Percentiles rank a stretch among this genome's conserved stretches.
These are phyloP conservation scores for Dendrolimus houi DNA, from an alignment of 2,888 invertebrate species.

Conservation along the genomic window DNA sequence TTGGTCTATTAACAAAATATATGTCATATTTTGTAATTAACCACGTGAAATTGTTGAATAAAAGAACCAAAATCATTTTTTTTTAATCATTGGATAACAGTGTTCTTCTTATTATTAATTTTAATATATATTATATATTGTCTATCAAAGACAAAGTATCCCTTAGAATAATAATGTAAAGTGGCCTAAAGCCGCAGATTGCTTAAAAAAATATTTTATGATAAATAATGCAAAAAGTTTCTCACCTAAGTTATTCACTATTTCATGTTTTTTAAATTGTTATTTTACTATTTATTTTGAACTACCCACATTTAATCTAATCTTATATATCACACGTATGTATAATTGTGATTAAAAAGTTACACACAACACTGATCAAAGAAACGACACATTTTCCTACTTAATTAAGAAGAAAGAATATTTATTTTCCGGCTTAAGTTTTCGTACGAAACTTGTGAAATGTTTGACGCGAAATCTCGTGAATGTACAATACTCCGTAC, in stretches of 20 bases:
- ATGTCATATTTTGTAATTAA: too few relatives aligned
- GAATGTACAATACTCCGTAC: constrained; percentile 24
- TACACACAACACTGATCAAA: not conserved
- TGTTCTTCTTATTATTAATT: too few relatives aligned
- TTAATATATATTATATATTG: too few relatives aligned
- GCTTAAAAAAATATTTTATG: too few relatives aligned
- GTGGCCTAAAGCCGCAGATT: too few relatives aligned
- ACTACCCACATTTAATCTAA: not conserved
- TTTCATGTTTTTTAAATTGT: too few relatives aligned
- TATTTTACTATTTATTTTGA: not conserved
- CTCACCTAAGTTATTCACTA: not conserved
- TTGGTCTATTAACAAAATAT: not conserved
- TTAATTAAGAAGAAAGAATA: constrained; percentile 8
- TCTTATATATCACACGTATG: not conserved
- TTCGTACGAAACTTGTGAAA: constrained; percentile 49
- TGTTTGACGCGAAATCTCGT: constrained; percentile 11
- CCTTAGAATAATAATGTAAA: too few relatives aligned
- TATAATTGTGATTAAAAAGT: not conserved
- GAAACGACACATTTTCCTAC: not conserved
- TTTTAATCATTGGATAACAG: too few relatives aligned
- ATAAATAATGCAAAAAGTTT: not conserved
- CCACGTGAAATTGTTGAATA: too few relatives aligned
- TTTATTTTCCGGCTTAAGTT: constrained; percentile 18
- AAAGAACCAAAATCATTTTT: too few relatives aligned
- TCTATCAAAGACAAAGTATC: too few relatives aligned